Conservation (phyloP, 2,797 vertebrate genomes). For the Hypotaenidia philippensis region DNA sequence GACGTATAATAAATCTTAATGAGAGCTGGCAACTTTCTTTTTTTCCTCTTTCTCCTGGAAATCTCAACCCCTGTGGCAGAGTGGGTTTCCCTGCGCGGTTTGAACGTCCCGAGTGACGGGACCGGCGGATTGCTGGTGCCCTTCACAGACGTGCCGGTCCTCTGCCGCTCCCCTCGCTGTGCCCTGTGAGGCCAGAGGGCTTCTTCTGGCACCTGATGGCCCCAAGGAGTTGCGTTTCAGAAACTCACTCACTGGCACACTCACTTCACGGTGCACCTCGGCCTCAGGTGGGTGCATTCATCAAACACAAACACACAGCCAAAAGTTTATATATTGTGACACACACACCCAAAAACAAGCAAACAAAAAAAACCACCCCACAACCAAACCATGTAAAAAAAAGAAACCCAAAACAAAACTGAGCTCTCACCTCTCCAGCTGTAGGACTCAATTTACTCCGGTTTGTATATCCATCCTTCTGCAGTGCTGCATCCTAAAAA, state of each 20-base stretch:
- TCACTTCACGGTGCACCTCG: background rate
- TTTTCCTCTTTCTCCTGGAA: background rate
- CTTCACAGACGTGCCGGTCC: background rate
- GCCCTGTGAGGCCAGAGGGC: background rate
- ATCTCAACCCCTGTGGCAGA: background rate
- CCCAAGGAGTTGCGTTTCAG: background rate
- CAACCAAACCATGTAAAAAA: no score
- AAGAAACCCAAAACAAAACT: no score
- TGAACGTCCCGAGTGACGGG: background rate
- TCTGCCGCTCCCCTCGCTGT: background rate
- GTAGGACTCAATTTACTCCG: background rate
- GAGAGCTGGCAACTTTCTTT: constrained; percentile 41
- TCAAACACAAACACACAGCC: background rate
- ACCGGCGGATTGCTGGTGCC: background rate
- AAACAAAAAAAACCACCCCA: no score
- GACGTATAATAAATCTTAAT: constrained; percentile 74
- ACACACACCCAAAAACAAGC: no score
- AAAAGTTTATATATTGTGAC: background rate
- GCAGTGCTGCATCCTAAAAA: background rate
- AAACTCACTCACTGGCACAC: background rate
- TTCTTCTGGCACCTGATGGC: background rate
- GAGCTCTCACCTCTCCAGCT: background rate
- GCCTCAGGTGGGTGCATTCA: background rate
- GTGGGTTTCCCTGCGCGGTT: background rate
- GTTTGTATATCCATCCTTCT: background rate